Conservation (phyloP, 1,140 invertebrate genomes). For the Brachionus paranguensis region DNA sequence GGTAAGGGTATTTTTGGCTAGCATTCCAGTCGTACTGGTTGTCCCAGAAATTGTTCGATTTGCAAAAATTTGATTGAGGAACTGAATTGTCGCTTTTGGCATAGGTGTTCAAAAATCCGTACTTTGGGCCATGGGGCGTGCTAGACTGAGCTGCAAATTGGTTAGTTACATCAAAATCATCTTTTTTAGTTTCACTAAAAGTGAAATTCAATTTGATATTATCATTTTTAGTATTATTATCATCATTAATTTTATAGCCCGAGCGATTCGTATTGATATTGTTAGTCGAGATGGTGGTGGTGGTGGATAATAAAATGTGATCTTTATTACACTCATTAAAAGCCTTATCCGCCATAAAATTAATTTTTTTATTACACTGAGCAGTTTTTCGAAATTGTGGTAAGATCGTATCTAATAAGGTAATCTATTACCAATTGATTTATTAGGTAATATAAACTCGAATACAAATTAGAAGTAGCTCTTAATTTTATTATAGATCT, state of each 20-base stretch:
- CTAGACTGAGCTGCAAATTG: background rate
- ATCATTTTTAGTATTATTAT: conserved; percentile 39
- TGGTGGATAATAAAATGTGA: conserved; percentile 39
- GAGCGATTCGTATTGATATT: background rate
- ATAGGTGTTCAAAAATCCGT: conserved; percentile 16
- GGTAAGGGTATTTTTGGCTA: background rate
- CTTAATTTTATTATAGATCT: background rate
- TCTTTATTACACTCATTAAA: conserved; percentile 41
- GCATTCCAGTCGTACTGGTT: background rate
- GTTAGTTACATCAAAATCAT: background rate
- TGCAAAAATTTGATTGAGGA: background rate
- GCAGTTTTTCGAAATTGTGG: background rate
- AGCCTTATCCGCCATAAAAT: conserved; percentile 40
- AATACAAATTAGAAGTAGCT: background rate
- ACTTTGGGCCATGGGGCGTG: background rate
- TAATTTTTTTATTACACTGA: background rate
- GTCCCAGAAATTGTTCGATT: background rate
- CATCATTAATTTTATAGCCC: conserved; percentile 36
- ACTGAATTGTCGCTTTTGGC: background rate
- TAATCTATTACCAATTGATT: conserved; percentile 23
- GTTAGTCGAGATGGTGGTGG: background rate
- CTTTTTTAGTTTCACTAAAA: conserved; percentile 9
- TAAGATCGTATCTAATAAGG: background rate
- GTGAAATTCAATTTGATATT: conserved; percentile 4
- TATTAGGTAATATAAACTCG: conserved; percentile 20